A percentile compares a stretch with the other conserved stretches of the same genome.
Evolutionary conservation across 2,797 vertebrate species (phyloP).

Genomic region (Spea hammondii): DNA sequence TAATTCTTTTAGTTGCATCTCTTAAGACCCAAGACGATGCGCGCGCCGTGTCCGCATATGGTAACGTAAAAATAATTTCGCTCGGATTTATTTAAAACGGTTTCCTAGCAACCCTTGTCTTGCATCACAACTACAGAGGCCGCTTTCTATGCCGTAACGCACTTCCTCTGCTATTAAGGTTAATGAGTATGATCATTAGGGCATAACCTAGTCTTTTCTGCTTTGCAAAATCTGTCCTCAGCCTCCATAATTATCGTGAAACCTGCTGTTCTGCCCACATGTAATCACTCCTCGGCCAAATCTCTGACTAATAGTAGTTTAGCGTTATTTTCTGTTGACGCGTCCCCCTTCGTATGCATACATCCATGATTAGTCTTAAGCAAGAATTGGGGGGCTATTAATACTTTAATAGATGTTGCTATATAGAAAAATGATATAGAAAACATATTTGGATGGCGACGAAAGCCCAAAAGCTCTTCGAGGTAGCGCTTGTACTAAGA

Average conservation of each 20-base stretch:
- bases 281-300: slow-evolving; percentile 58
- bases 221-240: slow-evolving; percentile 58
- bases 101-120: background rate
- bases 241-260: slow-evolving; percentile 61
- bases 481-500: no score
- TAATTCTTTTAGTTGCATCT: no score
- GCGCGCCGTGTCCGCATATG: background rate
- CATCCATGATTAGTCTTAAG: slow-evolving; percentile 20
- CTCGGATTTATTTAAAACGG: slow-evolving; percentile 2
- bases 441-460: background rate
- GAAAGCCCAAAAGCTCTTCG: background rate
- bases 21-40: background rate
- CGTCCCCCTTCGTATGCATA: slow-evolving; percentile 1
- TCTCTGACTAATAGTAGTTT: slow-evolving; percentile 56
- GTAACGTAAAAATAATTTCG: background rate
- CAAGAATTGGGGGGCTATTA: slow-evolving; percentile 9
- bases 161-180: slow-evolving; percentile 52
- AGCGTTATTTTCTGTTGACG: slow-evolving; percentile 52
- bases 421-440: slow-evolving; percentile 25
- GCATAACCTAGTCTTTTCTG: slow-evolving; percentile 45
- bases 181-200: slow-evolving; percentile 62
- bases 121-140: background rate
- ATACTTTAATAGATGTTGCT: slow-evolving; percentile 40
- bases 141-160: slow-evolving; percentile 10
- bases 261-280: slow-evolving; percentile 57